A percentile compares a stretch with the other conserved stretches of the same genome.
Evolutionary conservation across 2,888 invertebrate species (phyloP).

Genomic region (Serripes groenlandicus): DNA sequence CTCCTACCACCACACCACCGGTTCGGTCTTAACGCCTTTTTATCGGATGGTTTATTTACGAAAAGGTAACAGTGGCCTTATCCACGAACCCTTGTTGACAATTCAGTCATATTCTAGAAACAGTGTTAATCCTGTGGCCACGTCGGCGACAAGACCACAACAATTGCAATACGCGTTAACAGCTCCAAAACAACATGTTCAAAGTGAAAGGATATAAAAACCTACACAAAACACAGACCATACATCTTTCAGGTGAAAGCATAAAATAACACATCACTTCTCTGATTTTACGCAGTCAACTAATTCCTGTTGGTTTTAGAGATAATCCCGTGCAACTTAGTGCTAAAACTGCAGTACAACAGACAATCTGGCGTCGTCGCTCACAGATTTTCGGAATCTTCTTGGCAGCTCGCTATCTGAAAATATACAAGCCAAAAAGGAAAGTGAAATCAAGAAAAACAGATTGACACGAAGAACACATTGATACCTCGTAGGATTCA

Average conservation of each 20-base stretch:
- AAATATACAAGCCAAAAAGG: conserved; percentile 15
- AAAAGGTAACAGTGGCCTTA: too few species aligned
- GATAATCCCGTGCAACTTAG: conserved; percentile 14
- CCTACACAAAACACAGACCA: background rate
- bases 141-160: too few species aligned
- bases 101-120: too few species aligned
- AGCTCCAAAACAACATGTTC: background rate
- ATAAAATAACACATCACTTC: background rate
- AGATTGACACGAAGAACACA: conserved; percentile 18
- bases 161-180: too few species aligned
- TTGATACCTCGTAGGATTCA: conserved; percentile 12
- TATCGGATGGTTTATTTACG: too few species aligned
- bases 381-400: conserved; percentile 18
- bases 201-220: background rate
- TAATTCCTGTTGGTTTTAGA: conserved; percentile 19
- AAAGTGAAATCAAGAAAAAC: conserved; percentile 16
- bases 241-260: background rate
- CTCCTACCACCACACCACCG: too few species aligned
- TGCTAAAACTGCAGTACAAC: conserved; percentile 3
- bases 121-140: too few species aligned
- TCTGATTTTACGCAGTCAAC: conserved; percentile 5
- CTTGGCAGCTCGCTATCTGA: conserved; percentile 19
- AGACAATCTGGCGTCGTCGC: conserved; percentile 23
- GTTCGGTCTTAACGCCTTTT: too few species aligned
- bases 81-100: too few species aligned